Conservation (phyloP, 1,140 invertebrate species). For the Dreissena polymorpha region DNA sequence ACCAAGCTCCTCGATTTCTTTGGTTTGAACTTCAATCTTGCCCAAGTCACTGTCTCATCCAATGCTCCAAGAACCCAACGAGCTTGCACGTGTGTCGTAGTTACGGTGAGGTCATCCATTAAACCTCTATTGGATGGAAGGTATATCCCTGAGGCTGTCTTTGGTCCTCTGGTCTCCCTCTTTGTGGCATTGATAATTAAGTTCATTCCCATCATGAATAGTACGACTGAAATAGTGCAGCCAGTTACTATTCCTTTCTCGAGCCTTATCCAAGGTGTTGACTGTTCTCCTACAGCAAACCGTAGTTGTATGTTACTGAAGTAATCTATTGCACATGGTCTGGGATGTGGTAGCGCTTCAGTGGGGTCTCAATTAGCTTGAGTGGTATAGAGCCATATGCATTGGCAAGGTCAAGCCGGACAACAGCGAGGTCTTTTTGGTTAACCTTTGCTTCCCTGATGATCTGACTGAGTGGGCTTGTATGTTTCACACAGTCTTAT, state of each 20-base stretch:
- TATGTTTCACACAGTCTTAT: too few species aligned
- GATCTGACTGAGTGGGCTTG: too few species aligned
- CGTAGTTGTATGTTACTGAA: too few species aligned
- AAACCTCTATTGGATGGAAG: slow-evolving; percentile 45
- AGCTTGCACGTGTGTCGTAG: slow-evolving; percentile 44
- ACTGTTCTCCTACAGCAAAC: too few species aligned
- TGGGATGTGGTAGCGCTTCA: too few species aligned
- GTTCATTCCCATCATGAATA: slow-evolving; percentile 9
- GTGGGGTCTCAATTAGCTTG: too few species aligned
- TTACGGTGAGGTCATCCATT: slow-evolving; percentile 51
- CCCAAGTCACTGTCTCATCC: slow-evolving; percentile 14
- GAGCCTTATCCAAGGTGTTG: slow-evolving; percentile 28
- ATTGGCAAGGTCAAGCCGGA: too few species aligned
- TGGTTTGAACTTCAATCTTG: slow-evolving; percentile 4
- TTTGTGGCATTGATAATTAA: background rate
- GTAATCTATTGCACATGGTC: too few species aligned
- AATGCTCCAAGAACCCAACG: slow-evolving; percentile 42
- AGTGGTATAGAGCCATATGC: too few species aligned
- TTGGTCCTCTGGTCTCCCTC: slow-evolving; percentile 36
- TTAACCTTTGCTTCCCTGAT: too few species aligned
- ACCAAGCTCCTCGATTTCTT: background rate
- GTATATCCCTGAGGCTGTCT: background rate
- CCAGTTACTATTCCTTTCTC: slow-evolving; percentile 36
- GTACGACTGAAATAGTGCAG: background rate
- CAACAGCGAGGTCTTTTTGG: too few species aligned